Evolutionary conservation across 2,888 invertebrate species (phyloP).

Genomic region (Hirtodrosophila cameraria): DNA sequence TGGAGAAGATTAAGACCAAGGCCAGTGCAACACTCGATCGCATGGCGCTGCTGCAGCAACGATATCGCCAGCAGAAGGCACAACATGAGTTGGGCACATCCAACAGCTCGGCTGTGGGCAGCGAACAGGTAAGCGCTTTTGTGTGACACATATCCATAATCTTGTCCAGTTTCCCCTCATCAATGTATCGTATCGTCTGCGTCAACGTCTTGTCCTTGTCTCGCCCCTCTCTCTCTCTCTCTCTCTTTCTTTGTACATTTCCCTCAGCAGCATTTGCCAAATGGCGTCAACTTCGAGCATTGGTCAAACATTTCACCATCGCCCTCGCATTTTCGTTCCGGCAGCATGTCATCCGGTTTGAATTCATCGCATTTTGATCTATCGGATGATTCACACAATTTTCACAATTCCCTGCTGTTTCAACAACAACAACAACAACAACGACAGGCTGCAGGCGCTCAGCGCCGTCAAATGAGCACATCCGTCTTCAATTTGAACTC

Average conservation of each 20-base stretch:
- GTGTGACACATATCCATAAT: neutral
- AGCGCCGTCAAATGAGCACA: slow-evolving; percentile 83
- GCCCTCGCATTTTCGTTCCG: slow-evolving; percentile 83
- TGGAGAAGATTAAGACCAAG: slow-evolving; percentile 84
- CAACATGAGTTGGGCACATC: slow-evolving; percentile 82
- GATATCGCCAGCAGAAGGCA: slow-evolving; percentile 86
- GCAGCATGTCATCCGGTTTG: slow-evolving; percentile 84
- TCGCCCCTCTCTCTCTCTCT: slow-evolving; percentile 42
- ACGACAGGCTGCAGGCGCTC: slow-evolving; percentile 72
- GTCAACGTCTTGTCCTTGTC: slow-evolving; percentile 46
- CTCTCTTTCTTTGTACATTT: slow-evolving; percentile 52
- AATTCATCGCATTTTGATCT: slow-evolving; percentile 83
- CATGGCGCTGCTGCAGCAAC: slow-evolving; percentile 85
- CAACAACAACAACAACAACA: slow-evolving; percentile 74
- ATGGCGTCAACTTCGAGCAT: slow-evolving; percentile 80
- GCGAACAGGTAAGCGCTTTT: slow-evolving; percentile 76
- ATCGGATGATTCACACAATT: slow-evolving; percentile 81
- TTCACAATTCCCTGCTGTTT: slow-evolving; percentile 81
- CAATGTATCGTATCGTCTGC: slow-evolving; percentile 33
- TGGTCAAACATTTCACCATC: slow-evolving; percentile 84
- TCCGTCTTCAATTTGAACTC: slow-evolving; percentile 86
- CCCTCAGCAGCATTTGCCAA: slow-evolving; percentile 58
- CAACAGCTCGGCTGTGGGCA: slow-evolving; percentile 42
- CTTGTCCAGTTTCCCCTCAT: slow-evolving; percentile 33
- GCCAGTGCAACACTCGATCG: slow-evolving; percentile 84